A percentile compares a stretch with the other conserved stretches of the same genome.
Evolutionary conservation across 2,113 vertebrate genomes (phyloP).

Genomic region (Boulengeromyrus knoepffleri): DNA sequence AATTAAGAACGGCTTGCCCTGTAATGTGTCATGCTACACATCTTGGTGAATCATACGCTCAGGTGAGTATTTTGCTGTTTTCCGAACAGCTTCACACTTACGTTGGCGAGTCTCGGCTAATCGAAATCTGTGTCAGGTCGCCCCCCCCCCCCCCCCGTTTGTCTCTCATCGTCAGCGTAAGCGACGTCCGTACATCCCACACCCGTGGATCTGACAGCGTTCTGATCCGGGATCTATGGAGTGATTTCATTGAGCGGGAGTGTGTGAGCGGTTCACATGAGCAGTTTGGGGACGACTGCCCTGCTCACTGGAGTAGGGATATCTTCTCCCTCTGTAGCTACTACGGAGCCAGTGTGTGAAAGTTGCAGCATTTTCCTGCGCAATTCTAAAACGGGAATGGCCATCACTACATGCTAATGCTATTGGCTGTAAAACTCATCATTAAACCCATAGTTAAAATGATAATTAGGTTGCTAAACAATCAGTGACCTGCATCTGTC

Average conservation of each 20-base stretch:
- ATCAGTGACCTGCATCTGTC: neutral
- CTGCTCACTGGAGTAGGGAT: neutral
- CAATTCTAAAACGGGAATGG: neutral
- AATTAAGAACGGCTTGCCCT: neutral
- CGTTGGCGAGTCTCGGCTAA: neutral
- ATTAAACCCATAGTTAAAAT: neutral
- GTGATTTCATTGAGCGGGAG: neutral
- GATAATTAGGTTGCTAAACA: neutral
- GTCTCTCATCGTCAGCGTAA: neutral
- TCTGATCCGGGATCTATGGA: neutral
- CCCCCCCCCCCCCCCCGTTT: neutral
- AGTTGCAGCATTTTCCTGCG: neutral
- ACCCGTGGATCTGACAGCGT: neutral
- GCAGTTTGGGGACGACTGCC: neutral
- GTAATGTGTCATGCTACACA: neutral
- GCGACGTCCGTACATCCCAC: neutral
- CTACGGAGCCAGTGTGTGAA: neutral
- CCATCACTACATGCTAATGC: neutral
- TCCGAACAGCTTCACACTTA: neutral
- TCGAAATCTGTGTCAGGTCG: neutral
- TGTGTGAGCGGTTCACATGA: neutral
- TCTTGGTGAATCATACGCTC: neutral
- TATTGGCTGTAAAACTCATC: neutral
- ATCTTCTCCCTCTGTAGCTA: neutral
- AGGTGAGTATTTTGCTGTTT: neutral